A percentile compares a stretch with the other conserved stretches of the same genome.
phyloP scores from a whole-genome alignment of 2,888 invertebrate genomes.

The Cryptocephalus moraei region DNA sequence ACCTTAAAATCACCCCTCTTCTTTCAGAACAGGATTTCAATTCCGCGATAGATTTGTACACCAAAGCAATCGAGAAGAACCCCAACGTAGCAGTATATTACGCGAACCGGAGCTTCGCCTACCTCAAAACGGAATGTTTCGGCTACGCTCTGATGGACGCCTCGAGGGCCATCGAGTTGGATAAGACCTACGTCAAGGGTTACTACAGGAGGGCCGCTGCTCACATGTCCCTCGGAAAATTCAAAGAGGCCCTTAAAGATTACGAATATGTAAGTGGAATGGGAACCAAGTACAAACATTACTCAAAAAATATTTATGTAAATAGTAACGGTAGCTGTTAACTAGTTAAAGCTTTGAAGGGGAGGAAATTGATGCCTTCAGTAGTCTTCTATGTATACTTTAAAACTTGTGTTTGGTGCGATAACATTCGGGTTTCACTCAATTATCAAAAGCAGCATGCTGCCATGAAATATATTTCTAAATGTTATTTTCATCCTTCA shows the following conservation, averaged over 20 bases:
- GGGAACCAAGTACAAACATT: too few relatives aligned
- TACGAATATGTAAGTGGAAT: slow-evolving; percentile 77
- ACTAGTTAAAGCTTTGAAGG: too few relatives aligned
- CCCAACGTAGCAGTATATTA: slow-evolving; percentile 79
- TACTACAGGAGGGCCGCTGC: slow-evolving; percentile 96
- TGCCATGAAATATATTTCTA: not conserved
- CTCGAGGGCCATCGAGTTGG: slow-evolving; percentile 79
- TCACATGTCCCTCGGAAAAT: slow-evolving; percentile 95
- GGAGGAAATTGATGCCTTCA: too few relatives aligned
- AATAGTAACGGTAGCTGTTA: too few relatives aligned
- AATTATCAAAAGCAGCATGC: not conserved
- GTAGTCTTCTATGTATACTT: too few relatives aligned
- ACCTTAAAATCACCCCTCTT: not conserved
- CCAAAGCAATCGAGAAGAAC: slow-evolving; percentile 79
- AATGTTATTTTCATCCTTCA: slow-evolving; percentile 32
- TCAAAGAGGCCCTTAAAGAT: slow-evolving; percentile 91
- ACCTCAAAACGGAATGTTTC: slow-evolving; percentile 88
- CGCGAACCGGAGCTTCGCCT: slow-evolving; percentile 92
- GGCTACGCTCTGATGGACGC: slow-evolving; percentile 93
- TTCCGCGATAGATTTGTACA: slow-evolving; percentile 78
- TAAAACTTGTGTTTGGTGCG: too few relatives aligned
- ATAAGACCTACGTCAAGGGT: slow-evolving; percentile 86
- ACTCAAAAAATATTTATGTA: too few relatives aligned
- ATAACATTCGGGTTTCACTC: not conserved
- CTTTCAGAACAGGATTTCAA: slow-evolving; percentile 80